Base-by-base conservation (phyloP, 2,888 invertebrate genomes). In the Idaea aversata region DNA sequence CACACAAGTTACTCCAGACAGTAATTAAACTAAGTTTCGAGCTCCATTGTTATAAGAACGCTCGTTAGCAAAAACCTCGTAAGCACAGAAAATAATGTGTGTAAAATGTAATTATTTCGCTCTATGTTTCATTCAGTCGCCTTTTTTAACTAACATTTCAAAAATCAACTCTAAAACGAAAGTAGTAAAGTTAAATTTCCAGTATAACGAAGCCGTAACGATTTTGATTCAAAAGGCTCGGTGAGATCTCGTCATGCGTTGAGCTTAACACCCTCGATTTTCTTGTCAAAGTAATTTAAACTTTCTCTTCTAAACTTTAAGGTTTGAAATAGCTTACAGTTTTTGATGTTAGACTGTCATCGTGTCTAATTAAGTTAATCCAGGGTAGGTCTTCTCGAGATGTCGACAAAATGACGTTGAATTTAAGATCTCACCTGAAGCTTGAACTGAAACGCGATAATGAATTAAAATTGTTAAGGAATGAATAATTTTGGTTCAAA, bases 1-100 rank as follows among this genome's bases (percentile, higher is more conserved):
- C 47, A 10, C 47, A 47, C 47, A 47, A 47, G 6, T 47, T 47
- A 47, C 47, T 10, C 47, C 47, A 47, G 47, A 47, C 47, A 47
- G 47, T 47, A 47, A 47, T 47, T 47, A 47, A 47, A 47, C 47
- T 47, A 47, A 47, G 47, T 47, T 47, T 47, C 47, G 47, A 47
- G 47, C 47, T 7, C 47, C 47, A 47, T 47, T 47, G 47, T 47
- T 47, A 47, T 47, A 47, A 47, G 47, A 47, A 47, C 47, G 47
- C 47, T 47, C 47, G 47, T 47, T 47, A 47, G 47, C 47, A 47
- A 47, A 47, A 47, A 47, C 47, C 47, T 47, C 47, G 47, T 47
- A 47, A 47, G 47, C 47, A 47, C 47, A 47, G 47, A 47, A 47
- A 47, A 47, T 47, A 47, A 47, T 47, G 47, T 47, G 47, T 47